These are phyloP conservation scores for Mythimna ferrago DNA, from an alignment of 2,888 invertebrate genomes.

Conservation along the genomic window DNA sequence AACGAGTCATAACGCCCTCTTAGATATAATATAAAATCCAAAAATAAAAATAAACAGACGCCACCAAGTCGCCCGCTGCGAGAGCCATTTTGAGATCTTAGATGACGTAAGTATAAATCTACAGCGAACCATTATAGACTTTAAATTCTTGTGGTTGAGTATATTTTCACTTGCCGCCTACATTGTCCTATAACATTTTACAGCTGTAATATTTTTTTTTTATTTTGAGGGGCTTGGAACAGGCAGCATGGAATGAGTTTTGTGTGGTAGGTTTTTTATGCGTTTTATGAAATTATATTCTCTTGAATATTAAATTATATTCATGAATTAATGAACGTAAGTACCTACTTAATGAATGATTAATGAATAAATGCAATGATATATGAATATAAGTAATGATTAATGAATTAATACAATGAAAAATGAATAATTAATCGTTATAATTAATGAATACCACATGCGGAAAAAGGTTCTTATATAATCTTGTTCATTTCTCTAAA, in stretches of 20 bases:
- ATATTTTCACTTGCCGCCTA: slow-evolving; percentile 8
- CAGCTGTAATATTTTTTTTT: neutral
- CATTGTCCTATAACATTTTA: neutral
- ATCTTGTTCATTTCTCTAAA: too few relatives aligned
- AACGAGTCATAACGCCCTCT: neutral
- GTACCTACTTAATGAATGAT: neutral
- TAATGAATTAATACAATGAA: neutral
- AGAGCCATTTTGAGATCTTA: neutral
- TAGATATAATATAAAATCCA: neutral
- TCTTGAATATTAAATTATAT: neutral
- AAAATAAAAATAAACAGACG: neutral
- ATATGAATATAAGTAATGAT: neutral
- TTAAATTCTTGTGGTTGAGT: rapidly evolving
- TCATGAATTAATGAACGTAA: neutral
- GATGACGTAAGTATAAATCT: neutral
- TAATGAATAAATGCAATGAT: neutral
- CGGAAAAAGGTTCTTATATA: too few relatives aligned
- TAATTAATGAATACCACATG: neutral
- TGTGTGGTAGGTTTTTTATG: neutral
- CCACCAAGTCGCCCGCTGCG: too few relatives aligned
- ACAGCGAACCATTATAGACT: neutral
- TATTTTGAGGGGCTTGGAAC: slow-evolving; percentile 2
- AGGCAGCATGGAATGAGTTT: slow-evolving; percentile 4
- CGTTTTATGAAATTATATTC: neutral
- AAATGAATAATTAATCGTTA: neutral